phyloP scores from a whole-genome alignment of 2,888 invertebrate species.

The Eristalinus aeneus region DNA sequence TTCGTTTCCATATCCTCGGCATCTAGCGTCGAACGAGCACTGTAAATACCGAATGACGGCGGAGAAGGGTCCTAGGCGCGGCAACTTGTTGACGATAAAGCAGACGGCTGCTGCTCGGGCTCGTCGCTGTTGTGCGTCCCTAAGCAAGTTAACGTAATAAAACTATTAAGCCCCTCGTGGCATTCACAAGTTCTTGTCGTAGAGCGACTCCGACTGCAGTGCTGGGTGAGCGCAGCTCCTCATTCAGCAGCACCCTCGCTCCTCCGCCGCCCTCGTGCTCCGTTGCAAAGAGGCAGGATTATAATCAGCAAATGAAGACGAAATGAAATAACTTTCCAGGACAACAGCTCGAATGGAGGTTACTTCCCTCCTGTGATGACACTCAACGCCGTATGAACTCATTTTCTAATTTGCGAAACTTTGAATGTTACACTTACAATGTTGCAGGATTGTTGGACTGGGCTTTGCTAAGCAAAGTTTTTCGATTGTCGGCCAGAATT shows the following conservation, averaged over 20 bases:
- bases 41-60: slow-evolving; percentile 32
- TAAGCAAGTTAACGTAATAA: slow-evolving; percentile 66
- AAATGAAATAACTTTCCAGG: slow-evolving; percentile 66
- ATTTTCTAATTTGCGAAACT: slow-evolving; percentile 61
- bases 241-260: slow-evolving; percentile 9
- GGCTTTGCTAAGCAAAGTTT: slow-evolving; percentile 18
- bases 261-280: slow-evolving; percentile 6
- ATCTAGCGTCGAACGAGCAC: background rate
- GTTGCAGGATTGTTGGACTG: slow-evolving; percentile 34
- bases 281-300: slow-evolving; percentile 46
- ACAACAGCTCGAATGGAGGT: background rate
- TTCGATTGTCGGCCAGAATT: slow-evolving; percentile 26
- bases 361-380: slow-evolving; percentile 5
- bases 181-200: slow-evolving; percentile 22
- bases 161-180: slow-evolving; percentile 64
- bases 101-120: slow-evolving; percentile 27
- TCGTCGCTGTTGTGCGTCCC: slow-evolving; percentile 15
- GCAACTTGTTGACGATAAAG: slow-evolving; percentile 63
- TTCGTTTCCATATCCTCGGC: slow-evolving; percentile 60
- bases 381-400: slow-evolving; percentile 51
- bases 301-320: slow-evolving; percentile 70
- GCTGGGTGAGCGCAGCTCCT: slow-evolving; percentile 20
- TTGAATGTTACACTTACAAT: slow-evolving; percentile 57
- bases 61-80: background rate
- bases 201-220: background rate